phyloP scores from a whole-genome alignment of 2,888 invertebrate species.

The Hypena proboscidalis region DNA sequence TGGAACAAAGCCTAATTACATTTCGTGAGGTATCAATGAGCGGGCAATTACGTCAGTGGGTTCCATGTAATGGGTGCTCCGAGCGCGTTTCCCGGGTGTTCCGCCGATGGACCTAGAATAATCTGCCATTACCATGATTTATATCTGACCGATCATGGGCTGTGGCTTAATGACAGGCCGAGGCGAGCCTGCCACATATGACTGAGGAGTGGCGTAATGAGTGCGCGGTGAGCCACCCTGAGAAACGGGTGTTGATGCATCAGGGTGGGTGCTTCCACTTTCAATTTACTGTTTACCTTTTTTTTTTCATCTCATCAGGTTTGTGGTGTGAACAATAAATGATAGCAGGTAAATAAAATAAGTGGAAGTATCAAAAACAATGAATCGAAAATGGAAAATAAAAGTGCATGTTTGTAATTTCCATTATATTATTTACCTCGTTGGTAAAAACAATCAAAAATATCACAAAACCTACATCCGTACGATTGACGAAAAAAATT shows the following conservation, averaged over 20 bases:
- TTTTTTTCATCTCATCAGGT: no score
- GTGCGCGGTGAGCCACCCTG: slow-evolving; percentile 46
- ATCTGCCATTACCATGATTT: slow-evolving; percentile 83
- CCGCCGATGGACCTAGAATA: slow-evolving; percentile 78
- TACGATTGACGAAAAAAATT: no score
- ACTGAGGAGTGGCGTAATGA: slow-evolving; percentile 58
- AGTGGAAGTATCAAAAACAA: no score
- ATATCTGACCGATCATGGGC: slow-evolving; percentile 76
- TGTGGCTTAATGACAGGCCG: slow-evolving; percentile 75
- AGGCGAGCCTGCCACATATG: slow-evolving; percentile 67
- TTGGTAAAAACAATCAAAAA: no score
- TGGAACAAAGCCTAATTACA: slow-evolving; percentile 80
- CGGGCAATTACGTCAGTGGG: slow-evolving; percentile 77
- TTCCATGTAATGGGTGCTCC: slow-evolving; percentile 72
- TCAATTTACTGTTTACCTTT: no score
- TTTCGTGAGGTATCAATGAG: slow-evolving; percentile 82
- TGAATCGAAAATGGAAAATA: no score
- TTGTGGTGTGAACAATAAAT: no score
- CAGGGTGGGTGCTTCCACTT: slow-evolving; percentile 17
- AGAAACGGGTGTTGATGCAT: slow-evolving; percentile 23
- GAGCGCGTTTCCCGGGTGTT: slow-evolving; percentile 77
- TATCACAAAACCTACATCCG: no score
- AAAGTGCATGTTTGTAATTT: no score
- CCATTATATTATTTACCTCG: no score
- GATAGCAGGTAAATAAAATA: no score